Conservation (phyloP, 1,140 invertebrate genomes). For the Araneus ventricosus region DNA sequence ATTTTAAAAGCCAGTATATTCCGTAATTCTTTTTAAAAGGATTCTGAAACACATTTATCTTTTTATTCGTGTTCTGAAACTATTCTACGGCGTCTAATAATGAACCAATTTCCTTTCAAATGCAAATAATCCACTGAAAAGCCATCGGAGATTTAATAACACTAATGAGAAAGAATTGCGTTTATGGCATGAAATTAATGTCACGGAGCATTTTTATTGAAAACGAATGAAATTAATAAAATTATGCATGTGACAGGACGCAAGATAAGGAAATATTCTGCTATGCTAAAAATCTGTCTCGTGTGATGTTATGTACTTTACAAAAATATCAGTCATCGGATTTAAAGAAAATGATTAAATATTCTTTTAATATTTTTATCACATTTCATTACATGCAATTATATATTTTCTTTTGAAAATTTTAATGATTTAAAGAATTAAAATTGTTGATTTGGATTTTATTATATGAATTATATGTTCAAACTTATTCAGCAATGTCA, state of each 20-base stretch:
- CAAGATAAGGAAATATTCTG: background rate
- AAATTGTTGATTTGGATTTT: too few relatives aligned
- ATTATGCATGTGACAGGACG: too few relatives aligned
- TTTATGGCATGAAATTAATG: constrained; percentile 4
- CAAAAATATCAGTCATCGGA: background rate
- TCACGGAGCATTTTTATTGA: background rate
- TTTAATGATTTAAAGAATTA: too few relatives aligned
- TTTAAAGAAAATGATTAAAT: too few relatives aligned
- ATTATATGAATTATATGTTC: too few relatives aligned
- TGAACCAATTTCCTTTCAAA: constrained; percentile 52
- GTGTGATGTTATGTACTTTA: background rate
- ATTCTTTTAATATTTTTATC: too few relatives aligned
- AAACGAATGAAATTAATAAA: constrained; percentile 14
- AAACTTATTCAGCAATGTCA: too few relatives aligned
- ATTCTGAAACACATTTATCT: constrained; percentile 27
- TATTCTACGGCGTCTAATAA: background rate
- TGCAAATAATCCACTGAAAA: constrained; percentile 27
- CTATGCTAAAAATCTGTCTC: background rate
- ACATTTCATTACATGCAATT: too few relatives aligned
- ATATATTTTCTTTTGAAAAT: too few relatives aligned
- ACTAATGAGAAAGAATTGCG: constrained; percentile 40
- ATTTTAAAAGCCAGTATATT: background rate
- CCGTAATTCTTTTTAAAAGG: background rate
- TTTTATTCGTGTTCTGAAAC: background rate
- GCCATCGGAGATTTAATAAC: constrained; percentile 15